A percentile compares a stretch with the other conserved stretches of the same genome.
Evolutionary conservation across 2,888 invertebrate species (phyloP).

Genomic region (Catocala nupta): DNA sequence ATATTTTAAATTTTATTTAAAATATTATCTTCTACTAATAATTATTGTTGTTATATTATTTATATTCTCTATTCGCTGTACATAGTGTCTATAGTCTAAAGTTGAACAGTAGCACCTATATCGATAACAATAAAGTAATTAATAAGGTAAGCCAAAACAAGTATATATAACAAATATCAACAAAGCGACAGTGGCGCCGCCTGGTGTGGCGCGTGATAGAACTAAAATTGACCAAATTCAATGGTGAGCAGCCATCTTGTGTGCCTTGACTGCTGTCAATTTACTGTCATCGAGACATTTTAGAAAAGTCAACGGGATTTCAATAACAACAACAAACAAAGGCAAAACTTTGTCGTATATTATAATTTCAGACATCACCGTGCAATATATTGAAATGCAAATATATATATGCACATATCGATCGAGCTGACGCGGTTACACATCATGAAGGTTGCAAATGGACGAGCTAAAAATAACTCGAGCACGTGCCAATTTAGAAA

Average conservation of each 20-base stretch:
- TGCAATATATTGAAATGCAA: constrained; percentile 15
- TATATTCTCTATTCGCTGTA: too few species aligned
- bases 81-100: too few species aligned
- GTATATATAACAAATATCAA: constrained; percentile 43
- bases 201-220: constrained; percentile 75
- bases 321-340: constrained; percentile 81
- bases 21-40: too few species aligned
- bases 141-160: background rate
- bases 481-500: constrained; percentile 73
- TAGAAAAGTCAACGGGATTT: constrained; percentile 74
- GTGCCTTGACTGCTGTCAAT: constrained; percentile 76
- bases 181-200: constrained; percentile 70
- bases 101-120: too few species aligned
- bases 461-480: constrained; percentile 78
- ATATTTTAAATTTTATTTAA: too few species aligned
- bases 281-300: constrained; percentile 82
- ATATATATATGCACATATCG: constrained; percentile 52
- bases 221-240: constrained; percentile 43
- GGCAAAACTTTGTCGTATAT: constrained; percentile 38
- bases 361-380: constrained; percentile 11
- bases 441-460: constrained; percentile 57
- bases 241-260: constrained; percentile 75
- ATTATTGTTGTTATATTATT: too few species aligned
- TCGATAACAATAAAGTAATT: too few species aligned
- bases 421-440: constrained; percentile 57